Percentiles rank a stretch among this genome's conserved stretches.
Evolutionary conservation across 1,140 invertebrate species (phyloP).

Genomic region (Ptiloglossa arizonensis): DNA sequence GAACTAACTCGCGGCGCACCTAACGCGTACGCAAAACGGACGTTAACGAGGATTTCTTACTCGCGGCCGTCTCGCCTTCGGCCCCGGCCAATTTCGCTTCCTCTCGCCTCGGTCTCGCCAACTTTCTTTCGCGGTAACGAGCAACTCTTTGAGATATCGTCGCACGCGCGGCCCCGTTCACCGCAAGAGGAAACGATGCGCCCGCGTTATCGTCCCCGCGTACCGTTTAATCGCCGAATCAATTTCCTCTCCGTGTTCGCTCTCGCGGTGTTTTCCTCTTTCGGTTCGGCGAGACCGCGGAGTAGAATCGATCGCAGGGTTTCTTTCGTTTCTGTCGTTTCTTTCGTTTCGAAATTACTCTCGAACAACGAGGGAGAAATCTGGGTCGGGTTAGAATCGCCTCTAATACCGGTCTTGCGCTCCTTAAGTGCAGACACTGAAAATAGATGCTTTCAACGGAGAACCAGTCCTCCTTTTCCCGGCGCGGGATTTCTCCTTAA

Average conservation of each 20-base stretch:
- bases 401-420: slow-evolving; percentile 50
- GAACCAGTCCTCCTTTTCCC: slow-evolving; percentile 38
- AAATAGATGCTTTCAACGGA: slow-evolving; percentile 61
- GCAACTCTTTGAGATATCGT: slow-evolving; percentile 24
- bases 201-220: slow-evolving; percentile 22
- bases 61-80: not conserved
- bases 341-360: slow-evolving; percentile 36
- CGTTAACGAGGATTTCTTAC: slow-evolving; percentile 32
- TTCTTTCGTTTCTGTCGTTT: slow-evolving; percentile 33
- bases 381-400: slow-evolving; percentile 47
- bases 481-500: slow-evolving; percentile 48
- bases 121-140: slow-evolving; percentile 22
- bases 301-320: slow-evolving; percentile 26
- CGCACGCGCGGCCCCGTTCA: too few relatives aligned
- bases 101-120: not conserved
- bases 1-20: not conserved
- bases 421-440: slow-evolving; percentile 55
- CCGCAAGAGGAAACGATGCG: not conserved
- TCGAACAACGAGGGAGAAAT: slow-evolving; percentile 33
- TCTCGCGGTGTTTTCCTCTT: not conserved
- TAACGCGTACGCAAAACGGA: slow-evolving; percentile 11
- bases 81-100: not conserved
- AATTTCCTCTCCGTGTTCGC: not conserved
- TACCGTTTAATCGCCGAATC: slow-evolving; percentile 36
- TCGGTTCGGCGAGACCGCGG: not conserved